Evolutionary conservation across 2,888 invertebrate genomes (phyloP).

Genomic region (Eupithecia insigniata): DNA sequence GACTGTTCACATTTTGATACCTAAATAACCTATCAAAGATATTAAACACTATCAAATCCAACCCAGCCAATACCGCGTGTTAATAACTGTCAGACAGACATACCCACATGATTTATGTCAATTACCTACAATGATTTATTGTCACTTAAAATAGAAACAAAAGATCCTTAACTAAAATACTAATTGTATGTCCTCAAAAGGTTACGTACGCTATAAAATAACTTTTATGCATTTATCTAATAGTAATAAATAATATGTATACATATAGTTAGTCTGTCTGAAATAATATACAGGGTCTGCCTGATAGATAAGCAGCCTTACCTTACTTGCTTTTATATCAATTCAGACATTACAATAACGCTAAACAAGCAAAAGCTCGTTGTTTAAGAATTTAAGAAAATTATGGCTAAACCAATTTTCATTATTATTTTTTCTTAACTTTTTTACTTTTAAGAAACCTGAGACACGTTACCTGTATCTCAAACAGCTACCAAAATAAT

Average conservation of each 20-base stretch:
- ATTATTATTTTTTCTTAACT: background rate
- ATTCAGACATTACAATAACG: no score
- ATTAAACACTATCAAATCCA: conserved; percentile 12
- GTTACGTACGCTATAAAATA: conserved; percentile 7
- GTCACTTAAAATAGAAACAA: conserved; percentile 22
- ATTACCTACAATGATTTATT: conserved; percentile 28
- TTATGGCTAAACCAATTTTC: background rate
- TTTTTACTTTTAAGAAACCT: background rate
- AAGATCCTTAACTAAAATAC: conserved; percentile 26
- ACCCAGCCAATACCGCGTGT: conserved; percentile 16
- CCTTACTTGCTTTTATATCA: no score
- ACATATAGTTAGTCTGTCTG: conserved; percentile 3
- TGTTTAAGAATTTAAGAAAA: no score
- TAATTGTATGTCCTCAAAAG: conserved; percentile 27
- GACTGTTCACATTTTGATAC: background rate
- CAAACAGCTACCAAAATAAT: background rate
- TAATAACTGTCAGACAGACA: background rate
- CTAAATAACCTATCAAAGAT: background rate
- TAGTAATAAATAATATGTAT: background rate
- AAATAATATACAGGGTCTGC: background rate
- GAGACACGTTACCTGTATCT: background rate
- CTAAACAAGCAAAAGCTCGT: no score
- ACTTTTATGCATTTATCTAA: background rate
- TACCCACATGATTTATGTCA: conserved; percentile 27
- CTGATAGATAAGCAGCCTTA: no score